Percentiles rank a stretch among this genome's conserved stretches.
These are phyloP conservation scores for Lingula anatina DNA, from an alignment of 2,888 invertebrate species.

Conservation along the genomic window DNA sequence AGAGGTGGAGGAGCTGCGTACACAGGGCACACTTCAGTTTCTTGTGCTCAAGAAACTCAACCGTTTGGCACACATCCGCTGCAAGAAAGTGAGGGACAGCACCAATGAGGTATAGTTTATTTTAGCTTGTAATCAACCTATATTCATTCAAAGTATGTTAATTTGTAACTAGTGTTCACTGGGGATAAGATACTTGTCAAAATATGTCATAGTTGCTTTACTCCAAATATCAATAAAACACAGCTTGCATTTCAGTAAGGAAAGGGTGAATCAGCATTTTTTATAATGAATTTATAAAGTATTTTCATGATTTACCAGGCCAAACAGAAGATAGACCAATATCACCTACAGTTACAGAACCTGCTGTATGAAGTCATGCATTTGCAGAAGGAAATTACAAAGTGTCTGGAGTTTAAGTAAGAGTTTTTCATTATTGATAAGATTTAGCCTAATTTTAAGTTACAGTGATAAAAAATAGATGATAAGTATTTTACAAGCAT, in stretches of 20 bases:
- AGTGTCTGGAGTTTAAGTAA: slow-evolving; percentile 87
- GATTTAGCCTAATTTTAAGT: too few species aligned
- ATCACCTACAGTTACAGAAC: slow-evolving; percentile 86
- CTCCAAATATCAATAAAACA: too few species aligned
- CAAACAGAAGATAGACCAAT: slow-evolving; percentile 83
- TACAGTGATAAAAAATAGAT: too few species aligned
- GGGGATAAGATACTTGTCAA: too few species aligned
- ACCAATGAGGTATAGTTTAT: slow-evolving; percentile 66
- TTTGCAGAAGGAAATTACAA: slow-evolving; percentile 88
- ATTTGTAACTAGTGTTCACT: too few species aligned
- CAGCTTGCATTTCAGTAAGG: too few species aligned
- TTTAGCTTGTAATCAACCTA: neutral
- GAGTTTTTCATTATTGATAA: slow-evolving; percentile 28
- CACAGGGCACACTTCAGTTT: slow-evolving; percentile 70
- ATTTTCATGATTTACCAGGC: slow-evolving; percentile 54
- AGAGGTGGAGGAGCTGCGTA: slow-evolving; percentile 65
- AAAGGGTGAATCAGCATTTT: too few species aligned
- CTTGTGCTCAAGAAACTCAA: slow-evolving; percentile 85
- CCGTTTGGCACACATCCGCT: slow-evolving; percentile 81
- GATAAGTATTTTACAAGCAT: too few species aligned
- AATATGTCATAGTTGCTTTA: too few species aligned
- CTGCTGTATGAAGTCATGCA: slow-evolving; percentile 90
- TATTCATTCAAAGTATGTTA: neutral
- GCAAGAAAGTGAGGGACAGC: slow-evolving; percentile 75
- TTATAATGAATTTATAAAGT: too few species aligned